These are phyloP conservation scores for Sapajus apella DNA, from an alignment of 2,113 vertebrate species.

Conservation along the genomic window DNA sequence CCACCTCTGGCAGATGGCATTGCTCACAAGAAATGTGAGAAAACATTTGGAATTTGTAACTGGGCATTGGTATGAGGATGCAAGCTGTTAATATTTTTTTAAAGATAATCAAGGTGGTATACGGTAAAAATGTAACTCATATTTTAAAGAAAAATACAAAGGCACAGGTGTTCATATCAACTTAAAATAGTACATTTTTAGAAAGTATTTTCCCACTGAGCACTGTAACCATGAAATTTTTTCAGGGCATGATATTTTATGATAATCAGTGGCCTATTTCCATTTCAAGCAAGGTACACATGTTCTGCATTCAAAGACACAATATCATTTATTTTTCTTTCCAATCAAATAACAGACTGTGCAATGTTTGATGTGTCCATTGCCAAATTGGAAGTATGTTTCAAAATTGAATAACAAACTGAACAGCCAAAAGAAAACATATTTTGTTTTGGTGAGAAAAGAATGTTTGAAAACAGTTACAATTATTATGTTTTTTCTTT, in stretches of 20 bases:
- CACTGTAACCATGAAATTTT: neutral
- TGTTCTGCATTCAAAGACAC: conserved; percentile 25
- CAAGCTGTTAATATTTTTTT: conserved; percentile 92
- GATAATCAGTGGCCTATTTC: conserved; percentile 43
- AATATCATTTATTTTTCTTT: conserved; percentile 46
- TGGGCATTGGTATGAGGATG: conserved; percentile 85
- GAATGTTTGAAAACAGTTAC: conserved; percentile 22
- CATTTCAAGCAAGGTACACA: conserved; percentile 6
- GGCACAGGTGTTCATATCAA: neutral
- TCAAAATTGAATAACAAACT: conserved; percentile 35
- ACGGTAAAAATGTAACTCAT: conserved; percentile 74
- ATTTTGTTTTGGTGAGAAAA: neutral
- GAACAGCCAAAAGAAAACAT: conserved; percentile 2
- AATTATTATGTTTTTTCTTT: neutral
- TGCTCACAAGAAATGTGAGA: conserved; percentile 92
- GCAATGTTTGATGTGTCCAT: neutral
- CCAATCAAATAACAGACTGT: neutral
- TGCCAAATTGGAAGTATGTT: conserved; percentile 25
- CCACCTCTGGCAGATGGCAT: conserved; percentile 94
- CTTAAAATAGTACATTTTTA: conserved; percentile 44
- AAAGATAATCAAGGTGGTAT: conserved; percentile 84
- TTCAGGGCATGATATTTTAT: conserved; percentile 43
- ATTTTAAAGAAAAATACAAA: conserved; percentile 49
- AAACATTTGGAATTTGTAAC: conserved; percentile 91
- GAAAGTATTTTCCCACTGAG: neutral